Base-by-base conservation (phyloP, 2,113 vertebrate species). In the Hippopotamus amphibius region DNA sequence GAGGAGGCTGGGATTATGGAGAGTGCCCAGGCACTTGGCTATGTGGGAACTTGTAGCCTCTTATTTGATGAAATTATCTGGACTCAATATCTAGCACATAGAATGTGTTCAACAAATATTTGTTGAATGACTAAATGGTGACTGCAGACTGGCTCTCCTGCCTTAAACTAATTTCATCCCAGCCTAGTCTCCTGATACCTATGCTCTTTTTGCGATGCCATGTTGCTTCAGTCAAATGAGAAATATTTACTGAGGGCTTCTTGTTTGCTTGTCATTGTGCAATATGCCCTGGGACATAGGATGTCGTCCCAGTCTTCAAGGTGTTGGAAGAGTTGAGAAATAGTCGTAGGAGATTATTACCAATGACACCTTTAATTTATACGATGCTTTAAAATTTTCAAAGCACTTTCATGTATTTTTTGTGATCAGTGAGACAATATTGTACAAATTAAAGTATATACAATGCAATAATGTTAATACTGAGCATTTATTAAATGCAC, bases 401-500 rank as follows among this genome's bases (percentile, higher is more conserved):
- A 93, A 87, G 95, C 97, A 98, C 97, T 98, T 98, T 97, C 80
- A 53, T 97, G 97, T 97, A 96, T 97, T 97, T 97, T 97, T 95
- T 48, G 59, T 97, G 96, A 93, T 63, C 96, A 92, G 97, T 96
- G 95, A 90, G 90, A 97, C 59, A 77, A 69, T 88, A 90, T 90
- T 96, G 94, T 97, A 97, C 61, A 98, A 94, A 96, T 84, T 95
- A 91, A 97, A 96, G 93, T 97, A 97, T 96, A 97, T 96, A 97
- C 93, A 93, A 97, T 97, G 97, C 97, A 98, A 97, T 98, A 98
- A 97, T 97, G 97, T 98, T 95, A 84, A 97, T 97, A 97, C 96
- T 97, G 94, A 97, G 97, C 95, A 92, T 97, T 98, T 96, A 98
- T 98, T 97, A 98, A 98, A 98, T 97, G 97, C 90, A 97, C 95